These are phyloP conservation scores for Rhyacichthys aspro DNA, from an alignment of 2,797 vertebrate species.

Conservation along the genomic window DNA sequence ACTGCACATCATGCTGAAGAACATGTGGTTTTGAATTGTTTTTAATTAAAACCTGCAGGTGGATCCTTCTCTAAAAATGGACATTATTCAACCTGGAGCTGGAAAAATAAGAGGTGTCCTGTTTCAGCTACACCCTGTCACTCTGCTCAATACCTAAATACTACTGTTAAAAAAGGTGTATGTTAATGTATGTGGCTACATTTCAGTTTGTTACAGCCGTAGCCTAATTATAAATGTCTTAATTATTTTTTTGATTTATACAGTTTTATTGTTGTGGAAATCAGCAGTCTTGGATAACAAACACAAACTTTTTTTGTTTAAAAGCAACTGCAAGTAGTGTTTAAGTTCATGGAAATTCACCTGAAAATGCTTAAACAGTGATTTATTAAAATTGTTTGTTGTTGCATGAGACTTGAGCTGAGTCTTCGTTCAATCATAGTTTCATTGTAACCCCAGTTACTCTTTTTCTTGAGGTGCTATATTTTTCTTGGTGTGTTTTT, in stretches of 20 bases:
- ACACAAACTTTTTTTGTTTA: not conserved
- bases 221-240: not conserved
- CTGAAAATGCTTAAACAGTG: slow-evolving; percentile 19
- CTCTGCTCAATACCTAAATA: slow-evolving; percentile 72
- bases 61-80: slow-evolving; percentile 75
- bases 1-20: not conserved
- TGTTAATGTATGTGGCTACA: not conserved
- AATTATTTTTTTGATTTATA: too few species aligned
- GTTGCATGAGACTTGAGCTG: slow-evolving; percentile 46
- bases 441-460: slow-evolving; percentile 54
- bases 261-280: too few species aligned
- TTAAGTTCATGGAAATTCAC: slow-evolving; percentile 6
- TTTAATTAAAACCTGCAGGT: slow-evolving; percentile 58
- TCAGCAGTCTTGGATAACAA: too few species aligned
- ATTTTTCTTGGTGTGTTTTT: slow-evolving; percentile 60
- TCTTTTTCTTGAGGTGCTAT: slow-evolving; percentile 36
- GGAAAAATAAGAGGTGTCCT: slow-evolving; percentile 47
- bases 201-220: not conserved
- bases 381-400: slow-evolving; percentile 62
- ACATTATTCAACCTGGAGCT: slow-evolving; percentile 59
- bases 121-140: slow-evolving; percentile 77
- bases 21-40: not conserved
- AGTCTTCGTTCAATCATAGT: too few species aligned
- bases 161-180: not conserved
- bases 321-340: slow-evolving; percentile 5